These are phyloP conservation scores for Hemiprocne comata DNA, from an alignment of 2,113 vertebrate genomes.

Conservation along the genomic window DNA sequence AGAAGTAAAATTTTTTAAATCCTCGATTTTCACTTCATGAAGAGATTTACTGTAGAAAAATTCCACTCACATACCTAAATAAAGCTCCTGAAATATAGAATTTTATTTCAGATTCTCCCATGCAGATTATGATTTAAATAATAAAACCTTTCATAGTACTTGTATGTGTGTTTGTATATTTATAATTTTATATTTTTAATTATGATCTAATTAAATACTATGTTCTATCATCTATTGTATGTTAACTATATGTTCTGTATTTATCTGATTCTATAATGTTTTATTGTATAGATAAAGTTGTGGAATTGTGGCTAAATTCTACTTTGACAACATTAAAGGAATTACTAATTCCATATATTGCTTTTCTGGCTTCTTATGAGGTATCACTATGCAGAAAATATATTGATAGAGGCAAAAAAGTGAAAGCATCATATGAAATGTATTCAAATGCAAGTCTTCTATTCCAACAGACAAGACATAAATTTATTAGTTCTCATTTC, in stretches of 20 bases:
- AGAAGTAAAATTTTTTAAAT: neutral
- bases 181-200: neutral
- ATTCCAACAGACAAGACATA: neutral
- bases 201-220: neutral
- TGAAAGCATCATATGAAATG: neutral
- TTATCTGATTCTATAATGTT: neutral
- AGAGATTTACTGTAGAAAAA: neutral
- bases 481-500: neutral
- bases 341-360: neutral
- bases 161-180: neutral
- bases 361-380: neutral
- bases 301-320: neutral
- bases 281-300: neutral
- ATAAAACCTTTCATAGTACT: neutral
- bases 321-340: neutral
- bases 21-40: neutral
- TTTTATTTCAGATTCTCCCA: neutral
- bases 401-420: neutral
- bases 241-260: neutral
- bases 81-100: neutral
- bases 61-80: neutral
- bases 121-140: neutral
- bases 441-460: neutral
- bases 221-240: neutral
- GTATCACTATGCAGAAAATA: neutral